Percentiles rank a stretch among this genome's conserved stretches.
phyloP scores from a whole-genome alignment of 1,140 invertebrate species.

The Scaptomyza pallida region DNA sequence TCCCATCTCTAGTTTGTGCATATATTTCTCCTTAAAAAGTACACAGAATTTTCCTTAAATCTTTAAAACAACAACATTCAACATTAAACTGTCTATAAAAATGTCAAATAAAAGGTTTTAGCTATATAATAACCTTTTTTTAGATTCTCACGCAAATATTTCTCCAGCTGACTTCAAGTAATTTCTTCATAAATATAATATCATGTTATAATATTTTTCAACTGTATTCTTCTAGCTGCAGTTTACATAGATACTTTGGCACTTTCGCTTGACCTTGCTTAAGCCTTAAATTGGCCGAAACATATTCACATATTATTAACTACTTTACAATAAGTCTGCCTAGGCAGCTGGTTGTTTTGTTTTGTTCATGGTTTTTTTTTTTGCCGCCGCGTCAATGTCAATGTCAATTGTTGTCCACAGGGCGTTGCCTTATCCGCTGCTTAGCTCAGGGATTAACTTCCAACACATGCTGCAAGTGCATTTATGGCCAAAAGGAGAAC shows the following conservation, averaged over 20 bases:
- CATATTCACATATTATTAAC: constrained; percentile 57
- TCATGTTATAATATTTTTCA: neutral
- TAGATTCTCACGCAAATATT: no score
- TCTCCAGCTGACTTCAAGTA: no score
- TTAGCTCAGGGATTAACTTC: constrained; percentile 73
- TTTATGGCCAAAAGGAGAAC: constrained; percentile 8
- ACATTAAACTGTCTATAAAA: no score
- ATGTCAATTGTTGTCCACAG: constrained; percentile 55
- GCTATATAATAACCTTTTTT: no score
- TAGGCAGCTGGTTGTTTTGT: constrained; percentile 29
- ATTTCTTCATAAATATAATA: no score
- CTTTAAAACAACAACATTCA: no score
- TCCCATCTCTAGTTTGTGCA: no score
- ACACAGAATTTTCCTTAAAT: no score
- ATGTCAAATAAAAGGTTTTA: no score
- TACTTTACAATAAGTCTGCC: no score
- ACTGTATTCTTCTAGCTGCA: neutral
- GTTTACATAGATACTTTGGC: neutral
- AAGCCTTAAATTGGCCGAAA: constrained; percentile 39
- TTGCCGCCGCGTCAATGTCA: constrained; percentile 49
- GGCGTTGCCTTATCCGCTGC: constrained; percentile 71
- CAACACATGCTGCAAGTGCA: constrained; percentile 66
- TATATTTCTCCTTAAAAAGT: no score
- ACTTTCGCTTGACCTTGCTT: constrained; percentile 69
- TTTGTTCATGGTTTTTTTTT: no score